phyloP scores from a whole-genome alignment of 1,140 invertebrate species.

The Akabosia matsudoensis region DNA sequence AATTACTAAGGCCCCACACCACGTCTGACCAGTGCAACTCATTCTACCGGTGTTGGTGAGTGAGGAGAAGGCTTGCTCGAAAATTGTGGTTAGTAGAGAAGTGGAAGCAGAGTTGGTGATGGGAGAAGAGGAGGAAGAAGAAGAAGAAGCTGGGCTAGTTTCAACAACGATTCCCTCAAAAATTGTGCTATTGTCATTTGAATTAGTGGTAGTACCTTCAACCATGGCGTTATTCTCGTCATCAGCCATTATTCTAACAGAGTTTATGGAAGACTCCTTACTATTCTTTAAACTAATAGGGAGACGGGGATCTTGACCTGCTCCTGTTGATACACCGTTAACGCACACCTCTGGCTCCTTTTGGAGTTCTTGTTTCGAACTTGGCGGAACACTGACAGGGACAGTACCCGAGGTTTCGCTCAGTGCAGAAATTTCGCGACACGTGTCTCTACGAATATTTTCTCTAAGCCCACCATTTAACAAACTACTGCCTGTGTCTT shows the following conservation, averaged over 20 bases:
- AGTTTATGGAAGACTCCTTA: neutral
- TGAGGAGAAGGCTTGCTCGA: neutral
- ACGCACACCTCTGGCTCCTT: neutral
- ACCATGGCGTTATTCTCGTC: neutral
- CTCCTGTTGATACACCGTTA: neutral
- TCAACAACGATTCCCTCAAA: neutral
- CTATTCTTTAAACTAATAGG: neutral
- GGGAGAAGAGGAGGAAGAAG: neutral
- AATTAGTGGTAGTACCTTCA: neutral
- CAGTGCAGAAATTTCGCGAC: too few relatives aligned
- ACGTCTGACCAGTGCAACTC: neutral
- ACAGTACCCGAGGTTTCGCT: too few relatives aligned
- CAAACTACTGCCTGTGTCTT: neutral
- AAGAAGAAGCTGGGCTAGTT: neutral
- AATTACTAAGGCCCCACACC: neutral
- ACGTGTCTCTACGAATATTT: neutral
- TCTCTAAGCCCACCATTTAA: too few relatives aligned
- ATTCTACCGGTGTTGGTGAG: neutral
- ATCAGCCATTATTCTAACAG: constrained; percentile 1
- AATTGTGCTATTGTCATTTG: neutral
- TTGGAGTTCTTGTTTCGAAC: neutral
- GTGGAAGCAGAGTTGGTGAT: neutral
- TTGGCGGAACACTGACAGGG: too few relatives aligned
- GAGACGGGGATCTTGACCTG: neutral
- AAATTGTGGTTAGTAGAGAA: neutral